phyloP scores from a whole-genome alignment of 2,797 vertebrate species.

The Premnoplex brunnescens region DNA sequence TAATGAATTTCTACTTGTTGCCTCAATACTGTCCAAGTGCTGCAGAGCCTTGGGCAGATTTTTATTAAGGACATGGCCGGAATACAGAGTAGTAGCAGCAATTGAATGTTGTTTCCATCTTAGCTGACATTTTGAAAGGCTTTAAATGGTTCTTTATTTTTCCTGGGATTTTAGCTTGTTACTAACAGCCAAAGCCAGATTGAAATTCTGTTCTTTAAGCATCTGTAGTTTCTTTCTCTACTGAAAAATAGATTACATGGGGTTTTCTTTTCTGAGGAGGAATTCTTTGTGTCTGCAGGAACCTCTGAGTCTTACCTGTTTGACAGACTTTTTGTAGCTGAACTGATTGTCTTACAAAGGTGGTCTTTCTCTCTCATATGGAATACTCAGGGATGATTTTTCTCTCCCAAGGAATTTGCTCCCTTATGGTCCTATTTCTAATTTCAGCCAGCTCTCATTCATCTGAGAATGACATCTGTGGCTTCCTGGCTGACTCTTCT shows the following conservation, averaged over 20 bases:
- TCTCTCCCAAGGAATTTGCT: background rate
- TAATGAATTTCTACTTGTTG: background rate
- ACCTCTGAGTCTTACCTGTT: background rate
- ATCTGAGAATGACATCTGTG: background rate
- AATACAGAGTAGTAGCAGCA: background rate
- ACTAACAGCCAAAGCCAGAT: background rate
- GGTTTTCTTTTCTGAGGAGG: background rate
- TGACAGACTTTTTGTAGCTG: background rate
- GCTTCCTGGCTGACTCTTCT: background rate
- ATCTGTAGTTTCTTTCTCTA: background rate
- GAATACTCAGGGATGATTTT: background rate
- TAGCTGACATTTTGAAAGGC: background rate
- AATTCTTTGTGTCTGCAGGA: background rate
- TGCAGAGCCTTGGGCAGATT: background rate
- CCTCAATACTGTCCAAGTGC: background rate
- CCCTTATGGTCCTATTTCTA: background rate
- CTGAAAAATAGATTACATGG: background rate
- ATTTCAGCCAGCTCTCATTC: background rate
- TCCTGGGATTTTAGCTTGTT: background rate
- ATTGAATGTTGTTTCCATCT: background rate
- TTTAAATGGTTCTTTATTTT: slow-evolving; percentile 3
- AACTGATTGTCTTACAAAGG: background rate
- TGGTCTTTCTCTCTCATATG: background rate
- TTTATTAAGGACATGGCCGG: background rate
- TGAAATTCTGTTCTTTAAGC: background rate